Conservation (phyloP, 2,113 vertebrate species). For the Eurypyga helias region DNA sequence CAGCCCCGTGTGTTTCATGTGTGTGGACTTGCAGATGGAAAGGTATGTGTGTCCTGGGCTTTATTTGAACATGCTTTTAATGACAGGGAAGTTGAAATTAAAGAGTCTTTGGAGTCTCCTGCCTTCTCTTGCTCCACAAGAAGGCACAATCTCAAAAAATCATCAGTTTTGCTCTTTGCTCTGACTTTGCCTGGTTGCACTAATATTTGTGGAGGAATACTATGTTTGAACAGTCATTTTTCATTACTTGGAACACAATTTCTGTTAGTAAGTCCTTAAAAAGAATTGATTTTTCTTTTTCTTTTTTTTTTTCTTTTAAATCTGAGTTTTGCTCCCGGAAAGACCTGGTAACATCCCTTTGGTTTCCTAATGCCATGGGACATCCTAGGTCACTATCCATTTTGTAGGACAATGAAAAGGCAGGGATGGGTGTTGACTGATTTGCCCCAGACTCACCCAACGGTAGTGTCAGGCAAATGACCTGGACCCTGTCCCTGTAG, state of each 20-base stretch:
- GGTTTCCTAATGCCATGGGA: accelerated
- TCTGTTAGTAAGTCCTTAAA: not conserved
- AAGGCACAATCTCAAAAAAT: not conserved
- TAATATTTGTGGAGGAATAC: not conserved
- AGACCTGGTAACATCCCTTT: not conserved
- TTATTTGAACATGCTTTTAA: not conserved
- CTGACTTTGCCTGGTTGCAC: not conserved
- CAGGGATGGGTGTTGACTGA: not conserved
- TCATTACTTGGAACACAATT: not conserved
- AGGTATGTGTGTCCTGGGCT: not conserved
- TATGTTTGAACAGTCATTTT: not conserved
- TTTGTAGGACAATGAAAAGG: not conserved
- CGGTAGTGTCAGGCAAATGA: not conserved
- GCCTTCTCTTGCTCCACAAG: not conserved
- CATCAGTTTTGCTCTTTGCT: accelerated
- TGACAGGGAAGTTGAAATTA: not conserved
- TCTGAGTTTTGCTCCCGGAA: not conserved
- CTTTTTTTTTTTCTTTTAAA: no score
- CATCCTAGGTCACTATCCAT: not conserved
- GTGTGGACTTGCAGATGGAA: not conserved
- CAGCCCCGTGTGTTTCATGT: not conserved
- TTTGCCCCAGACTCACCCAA: not conserved
- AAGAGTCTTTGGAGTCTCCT: not conserved
- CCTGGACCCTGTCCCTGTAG: not conserved
- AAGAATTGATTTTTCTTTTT: no score